Conservation (phyloP, 1,140 invertebrate genomes). For the Leptinotarsa lineolata region DNA sequence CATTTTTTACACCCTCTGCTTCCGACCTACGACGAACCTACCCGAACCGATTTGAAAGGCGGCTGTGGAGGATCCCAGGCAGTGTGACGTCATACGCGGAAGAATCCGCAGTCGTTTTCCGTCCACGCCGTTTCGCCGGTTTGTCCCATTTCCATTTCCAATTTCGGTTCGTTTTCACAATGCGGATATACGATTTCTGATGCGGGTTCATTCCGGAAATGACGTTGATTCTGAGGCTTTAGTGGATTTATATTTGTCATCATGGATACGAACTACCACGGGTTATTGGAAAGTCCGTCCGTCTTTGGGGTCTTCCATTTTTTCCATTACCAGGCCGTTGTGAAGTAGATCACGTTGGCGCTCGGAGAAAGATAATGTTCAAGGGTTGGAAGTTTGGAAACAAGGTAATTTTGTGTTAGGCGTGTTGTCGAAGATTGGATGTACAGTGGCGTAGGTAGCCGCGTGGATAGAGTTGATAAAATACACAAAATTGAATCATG, state of each 20-base stretch:
- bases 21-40: slow-evolving; percentile 18
- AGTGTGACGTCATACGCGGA: slow-evolving; percentile 53
- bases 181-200: background rate
- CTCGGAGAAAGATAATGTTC: slow-evolving; percentile 40
- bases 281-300: background rate
- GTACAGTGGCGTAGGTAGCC: background rate
- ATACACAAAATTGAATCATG: too few relatives aligned
- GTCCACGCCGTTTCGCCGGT: slow-evolving; percentile 36
- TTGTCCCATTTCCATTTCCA: slow-evolving; percentile 18
- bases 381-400: slow-evolving; percentile 50
- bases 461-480: background rate
- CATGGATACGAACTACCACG: background rate
- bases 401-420: slow-evolving; percentile 37
- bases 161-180: slow-evolving; percentile 6
- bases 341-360: slow-evolving; percentile 4
- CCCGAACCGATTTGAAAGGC: slow-evolving; percentile 36
- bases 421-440: background rate
- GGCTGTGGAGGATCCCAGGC: slow-evolving; percentile 51
- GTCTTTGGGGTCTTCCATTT: background rate
- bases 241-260: slow-evolving; percentile 3
- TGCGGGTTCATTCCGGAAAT: background rate
- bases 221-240: background rate
- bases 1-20: slow-evolving; percentile 7
- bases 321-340: slow-evolving; percentile 7
- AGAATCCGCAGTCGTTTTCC: slow-evolving; percentile 41